phyloP scores from a whole-genome alignment of 2,888 invertebrate species.

The Pasiphila rectangulata region DNA sequence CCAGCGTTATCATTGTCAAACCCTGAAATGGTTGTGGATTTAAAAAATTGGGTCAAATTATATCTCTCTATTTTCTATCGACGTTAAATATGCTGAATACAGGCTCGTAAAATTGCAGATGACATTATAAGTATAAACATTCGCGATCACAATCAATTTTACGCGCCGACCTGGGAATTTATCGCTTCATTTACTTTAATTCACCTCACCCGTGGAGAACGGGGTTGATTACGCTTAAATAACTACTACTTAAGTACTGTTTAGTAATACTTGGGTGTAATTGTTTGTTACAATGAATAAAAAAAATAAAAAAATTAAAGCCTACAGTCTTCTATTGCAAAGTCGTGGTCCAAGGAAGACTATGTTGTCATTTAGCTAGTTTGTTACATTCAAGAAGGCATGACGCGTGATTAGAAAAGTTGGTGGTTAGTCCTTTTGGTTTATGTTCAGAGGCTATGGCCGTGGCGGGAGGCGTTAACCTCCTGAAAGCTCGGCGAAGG shows the following conservation, averaged over 20 bases:
- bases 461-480: constrained; percentile 22
- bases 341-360: too few relatives aligned
- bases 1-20: constrained; percentile 68
- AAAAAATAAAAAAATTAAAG: too few relatives aligned
- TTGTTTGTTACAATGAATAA: too few relatives aligned
- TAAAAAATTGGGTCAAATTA: constrained; percentile 67
- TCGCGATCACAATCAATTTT: too few relatives aligned
- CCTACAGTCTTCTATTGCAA: too few relatives aligned
- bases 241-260: too few relatives aligned
- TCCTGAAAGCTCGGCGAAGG: constrained; percentile 23
- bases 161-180: too few relatives aligned
- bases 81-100: constrained; percentile 7
- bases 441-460: constrained; percentile 15
- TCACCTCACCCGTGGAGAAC: too few relatives aligned
- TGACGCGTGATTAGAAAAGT: constrained; percentile 6
- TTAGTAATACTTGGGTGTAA: too few relatives aligned
- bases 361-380: constrained; percentile 17
- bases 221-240: too few relatives aligned
- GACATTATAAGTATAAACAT: too few relatives aligned
- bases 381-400: constrained; percentile 5
- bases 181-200: too few relatives aligned
- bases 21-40: constrained; percentile 64
- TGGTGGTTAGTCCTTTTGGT: constrained; percentile 1
- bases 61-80: constrained; percentile 22
- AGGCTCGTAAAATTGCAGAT: constrained; percentile 8